Evolutionary conservation across 2,888 invertebrate genomes (phyloP), one percentile per base, ranked within the genome.

Genomic region (Phaonia tiefii): DNA sequence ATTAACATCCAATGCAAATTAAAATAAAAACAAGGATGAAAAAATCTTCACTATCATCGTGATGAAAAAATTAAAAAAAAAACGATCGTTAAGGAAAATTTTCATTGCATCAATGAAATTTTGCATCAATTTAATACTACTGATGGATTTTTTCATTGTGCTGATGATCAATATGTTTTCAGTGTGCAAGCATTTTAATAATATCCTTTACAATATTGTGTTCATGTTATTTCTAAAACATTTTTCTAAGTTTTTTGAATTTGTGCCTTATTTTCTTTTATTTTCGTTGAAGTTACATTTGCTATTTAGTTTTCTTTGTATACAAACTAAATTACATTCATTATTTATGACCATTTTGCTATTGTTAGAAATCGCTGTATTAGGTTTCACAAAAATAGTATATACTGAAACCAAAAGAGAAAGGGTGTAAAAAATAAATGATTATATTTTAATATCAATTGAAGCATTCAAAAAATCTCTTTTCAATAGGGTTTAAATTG

Each of bases 301-400:
- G 42, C 20, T 20, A 1, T 7, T 4, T 58, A n/a, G n/a, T n/a
- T n/a, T n/a, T n/a, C 67, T 56, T 39, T 54, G 63, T 71, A 25
- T 42, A 11, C 11, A 11, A 44, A 25, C 26, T 46, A 13, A 56
- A 70, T 39, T 54, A 46, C 65, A 58, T 79, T 71, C 46, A 11
- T 10, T 46, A 71, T 71, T 71, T 79, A 75, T 75, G 26, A 56
- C 65, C 42, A 49, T 46, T 49, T 66, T 74, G 54, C 46, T 31
- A 15, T 39, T 17, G 46, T 46, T 39, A 56, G 49, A 26, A n/a
- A 37, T 31, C n/a, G 58, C n/a, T 25, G 15, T 46, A 46, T 25
- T 31, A 66, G 13, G 10, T 49, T 20, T 11, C 11, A 7, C 8
- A 13, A 46, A 4, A 46, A 17, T 46, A 4, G n/a, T n/a, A 10